Conservation (phyloP, 2,797 vertebrate species). For the Erpetoichthys calabaricus region DNA sequence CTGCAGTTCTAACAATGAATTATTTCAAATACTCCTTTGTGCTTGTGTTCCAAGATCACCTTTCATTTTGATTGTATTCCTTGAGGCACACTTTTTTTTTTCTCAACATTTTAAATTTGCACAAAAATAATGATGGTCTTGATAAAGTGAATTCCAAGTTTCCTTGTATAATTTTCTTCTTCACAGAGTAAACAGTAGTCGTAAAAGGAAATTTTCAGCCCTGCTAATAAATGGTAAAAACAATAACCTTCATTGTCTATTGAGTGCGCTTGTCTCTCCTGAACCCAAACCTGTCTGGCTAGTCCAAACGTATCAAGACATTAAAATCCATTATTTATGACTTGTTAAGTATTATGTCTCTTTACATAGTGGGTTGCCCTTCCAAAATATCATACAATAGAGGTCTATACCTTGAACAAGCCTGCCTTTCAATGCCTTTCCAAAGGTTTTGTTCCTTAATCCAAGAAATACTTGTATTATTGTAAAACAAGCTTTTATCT, state of each 20-base stretch:
- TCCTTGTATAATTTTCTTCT: no score
- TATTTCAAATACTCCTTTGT: no score
- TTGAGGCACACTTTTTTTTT: no score
- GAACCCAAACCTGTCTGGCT: conserved; percentile 17
- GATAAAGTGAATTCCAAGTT: no score
- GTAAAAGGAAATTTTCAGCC: no score
- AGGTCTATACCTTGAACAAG: conserved; percentile 23
- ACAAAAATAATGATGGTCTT: no score
- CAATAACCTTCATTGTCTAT: conserved; percentile 28
- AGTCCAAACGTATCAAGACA: conserved; percentile 23
- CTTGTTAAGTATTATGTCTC: conserved; percentile 21
- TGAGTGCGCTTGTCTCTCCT: conserved; percentile 19
- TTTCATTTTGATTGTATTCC: no score
- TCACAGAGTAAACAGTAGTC: no score
- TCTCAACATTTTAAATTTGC: no score
- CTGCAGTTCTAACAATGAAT: no score
- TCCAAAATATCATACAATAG: conserved; percentile 23
- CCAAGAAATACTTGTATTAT: conserved; percentile 10
- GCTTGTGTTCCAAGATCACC: no score
- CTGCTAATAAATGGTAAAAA: conserved; percentile 2
- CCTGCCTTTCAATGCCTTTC: conserved; percentile 17
- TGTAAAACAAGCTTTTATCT: conserved; percentile 18
- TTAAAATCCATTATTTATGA: conserved; percentile 20
- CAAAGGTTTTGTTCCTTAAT: conserved; percentile 9
- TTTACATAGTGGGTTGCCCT: conserved; percentile 10